phyloP scores from a whole-genome alignment of 1,140 invertebrate species.

The Calephelis virginiensis region DNA sequence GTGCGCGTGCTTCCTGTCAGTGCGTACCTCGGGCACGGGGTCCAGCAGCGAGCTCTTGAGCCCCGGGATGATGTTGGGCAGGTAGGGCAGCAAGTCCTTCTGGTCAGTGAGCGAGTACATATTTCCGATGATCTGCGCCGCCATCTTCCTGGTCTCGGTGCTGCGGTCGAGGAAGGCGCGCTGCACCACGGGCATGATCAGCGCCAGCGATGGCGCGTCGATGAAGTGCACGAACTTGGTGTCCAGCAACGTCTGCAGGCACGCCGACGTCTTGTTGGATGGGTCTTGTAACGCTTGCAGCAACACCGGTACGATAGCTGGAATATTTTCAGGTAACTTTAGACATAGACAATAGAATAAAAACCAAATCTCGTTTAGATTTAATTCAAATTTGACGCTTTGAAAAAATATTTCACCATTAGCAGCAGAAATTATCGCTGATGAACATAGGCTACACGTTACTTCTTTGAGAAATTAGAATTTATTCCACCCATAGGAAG shows the following conservation, averaged over 20 bases:
- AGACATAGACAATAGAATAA: no score
- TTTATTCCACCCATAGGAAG: no score
- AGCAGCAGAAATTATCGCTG: no score
- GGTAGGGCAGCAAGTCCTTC: conserved; percentile 97
- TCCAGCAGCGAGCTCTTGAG: conserved; percentile 97
- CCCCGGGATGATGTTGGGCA: conserved; percentile 97
- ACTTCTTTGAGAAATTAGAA: no score
- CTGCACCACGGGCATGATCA: conserved; percentile 99
- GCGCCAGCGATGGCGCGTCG: conserved; percentile 97
- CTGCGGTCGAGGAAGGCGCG: conserved; percentile 97
- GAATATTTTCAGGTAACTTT: conserved; percentile 19
- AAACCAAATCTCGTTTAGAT: no score
- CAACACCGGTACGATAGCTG: conserved; percentile 93
- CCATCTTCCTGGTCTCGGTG: conserved; percentile 98
- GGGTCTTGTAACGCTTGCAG: conserved; percentile 97
- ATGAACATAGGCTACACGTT: no score
- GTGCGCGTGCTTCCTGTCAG: no score
- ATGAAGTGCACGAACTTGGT: conserved; percentile 99
- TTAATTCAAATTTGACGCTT: no score
- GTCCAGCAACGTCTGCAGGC: conserved; percentile 94
- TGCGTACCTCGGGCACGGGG: conserved; percentile 94
- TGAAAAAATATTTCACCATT: no score
- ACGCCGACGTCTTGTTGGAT: conserved; percentile 94
- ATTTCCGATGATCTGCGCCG: conserved; percentile 99
- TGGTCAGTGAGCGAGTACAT: conserved; percentile 99